Evolutionary conservation across 1,140 invertebrate species (phyloP).

Genomic region (Hylaeus volcanicus): DNA sequence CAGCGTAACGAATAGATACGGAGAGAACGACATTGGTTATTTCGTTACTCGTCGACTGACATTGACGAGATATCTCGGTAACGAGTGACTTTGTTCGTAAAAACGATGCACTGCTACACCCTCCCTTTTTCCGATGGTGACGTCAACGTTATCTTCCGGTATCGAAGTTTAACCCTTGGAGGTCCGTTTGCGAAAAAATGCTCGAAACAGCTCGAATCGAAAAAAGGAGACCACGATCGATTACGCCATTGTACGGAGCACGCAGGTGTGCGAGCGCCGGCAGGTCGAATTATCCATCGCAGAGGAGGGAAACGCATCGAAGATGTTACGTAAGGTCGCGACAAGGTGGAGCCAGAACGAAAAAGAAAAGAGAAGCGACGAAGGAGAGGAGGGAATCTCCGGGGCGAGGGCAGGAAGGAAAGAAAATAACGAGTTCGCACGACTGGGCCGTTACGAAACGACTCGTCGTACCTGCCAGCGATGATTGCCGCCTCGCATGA

Average conservation of each 20-base stretch:
- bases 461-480: constrained; percentile 39
- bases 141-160: neutral
- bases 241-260: constrained; percentile 35
- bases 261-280: constrained; percentile 41
- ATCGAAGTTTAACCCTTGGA: neutral
- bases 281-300: constrained; percentile 43
- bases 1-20: neutral
- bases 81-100: constrained; percentile 1
- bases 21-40: constrained; percentile 7
- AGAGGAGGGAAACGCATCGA: constrained; percentile 30
- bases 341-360: neutral
- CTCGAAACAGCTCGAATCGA: too few species aligned
- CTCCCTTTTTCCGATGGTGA: neutral
- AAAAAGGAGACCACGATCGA: neutral
- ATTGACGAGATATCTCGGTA: neutral
- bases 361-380: neutral
- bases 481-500: constrained; percentile 54
- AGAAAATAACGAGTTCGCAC: constrained; percentile 53
- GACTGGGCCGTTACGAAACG: constrained; percentile 50
- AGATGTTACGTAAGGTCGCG: constrained; percentile 58
- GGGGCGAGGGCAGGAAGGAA: neutral
- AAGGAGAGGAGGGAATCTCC: neutral
- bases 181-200: too few species aligned
- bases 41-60: constrained; percentile 8
- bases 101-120: neutral